Base-by-base conservation (phyloP, 2,113 vertebrate genomes). In the Noctilio leporinus region DNA sequence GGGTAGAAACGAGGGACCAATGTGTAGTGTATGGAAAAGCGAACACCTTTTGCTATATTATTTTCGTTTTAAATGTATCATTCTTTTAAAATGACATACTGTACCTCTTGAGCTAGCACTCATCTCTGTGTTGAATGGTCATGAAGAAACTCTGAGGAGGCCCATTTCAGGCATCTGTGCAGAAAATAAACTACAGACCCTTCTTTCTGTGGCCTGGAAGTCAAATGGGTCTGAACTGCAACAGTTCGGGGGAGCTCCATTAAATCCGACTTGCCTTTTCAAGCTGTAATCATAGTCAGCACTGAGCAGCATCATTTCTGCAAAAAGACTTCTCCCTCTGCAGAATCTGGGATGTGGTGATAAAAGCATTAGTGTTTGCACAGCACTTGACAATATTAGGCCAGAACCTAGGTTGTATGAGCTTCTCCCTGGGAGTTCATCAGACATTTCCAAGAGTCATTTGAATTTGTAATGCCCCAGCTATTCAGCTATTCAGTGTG, bases 401-500 rank as follows among this genome's bases (percentile, higher is more conserved):
- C 43, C 64, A 47, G 69, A 86, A 80, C 45, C 55, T 17, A 5
- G 51, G 38, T 53, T 77, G 28, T 28, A 2, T 30, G 24, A 78
- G 33, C 94, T 65, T 73, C 87, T 75, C 69, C 49, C 62, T 14
- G 86, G 89, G 26, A 55, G 76, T 53, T 85, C 94, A 22, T 72
- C 51, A 77, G 92, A 19, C 77, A 16, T 35, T 77, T 86, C 77
- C 40, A 59, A 96, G 90, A 89, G 20, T 82, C 65, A 51, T 93
- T 96, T 95, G 92, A 93, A 96, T 93, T 92, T 95, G 95, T 96
- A 85, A 95, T 93, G 76, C 85, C 28, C 26, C 24, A n/a, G 77
- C 93, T 70, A 59, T 91, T 77, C 24, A n/a, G 77, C 93, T 70
- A 59, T 91, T 77, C 75, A 55, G 64, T 77, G 33, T 89, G 95